Base-by-base conservation (phyloP, 2,888 invertebrate species). In the Hirtodrosophila confusa region DNA sequence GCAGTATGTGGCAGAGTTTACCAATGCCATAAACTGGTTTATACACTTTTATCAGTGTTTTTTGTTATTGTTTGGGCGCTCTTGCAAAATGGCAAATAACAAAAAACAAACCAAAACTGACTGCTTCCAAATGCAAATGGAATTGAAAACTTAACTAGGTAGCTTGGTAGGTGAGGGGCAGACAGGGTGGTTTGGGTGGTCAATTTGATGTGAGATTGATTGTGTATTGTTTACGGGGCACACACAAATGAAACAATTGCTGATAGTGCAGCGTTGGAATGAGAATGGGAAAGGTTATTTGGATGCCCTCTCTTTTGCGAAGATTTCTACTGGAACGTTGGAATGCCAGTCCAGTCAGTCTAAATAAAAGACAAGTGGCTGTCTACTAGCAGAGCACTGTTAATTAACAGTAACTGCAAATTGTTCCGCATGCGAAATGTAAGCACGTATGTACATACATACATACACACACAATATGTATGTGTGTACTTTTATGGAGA, bases 21-120 rank as follows among this genome's bases (percentile, higher is more conserved):
- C 49, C 71, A 73, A 72, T 74, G 64, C 56, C 65, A 75, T 49
- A 73, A 73, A 73, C 73, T 61, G 73, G 70, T 73, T 73, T 56
- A 23, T 55, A 36, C 63, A 2, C 17, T 17, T 51, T 67, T 60
- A 70, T 73, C 56, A 43, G 39, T 11, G 64, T 27, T 33, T 27
- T 33, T 55, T 64, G 65, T 60, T 69, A 47, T 73, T 64, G 55
- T 74, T 71, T 69, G 54, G 37, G 35, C 68, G 36, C 44, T 54
- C 60, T 70, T 66, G 69, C 74, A 55, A 69, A 68, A 51, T 55
- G 63, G 31, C 57, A 72, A 72, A 72, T 64, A 56, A 51, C 47
- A 63, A 27, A 24, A 49, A 44, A 39, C 36, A 5, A 56, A 11
- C 44, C 44, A 60, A 23, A 39, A 39, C 23, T 31, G 24, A 12